A percentile compares a stretch with the other conserved stretches of the same genome.
These are phyloP conservation scores for Diglossa brunneiventris DNA, from an alignment of 2,113 vertebrate genomes.

Conservation along the genomic window DNA sequence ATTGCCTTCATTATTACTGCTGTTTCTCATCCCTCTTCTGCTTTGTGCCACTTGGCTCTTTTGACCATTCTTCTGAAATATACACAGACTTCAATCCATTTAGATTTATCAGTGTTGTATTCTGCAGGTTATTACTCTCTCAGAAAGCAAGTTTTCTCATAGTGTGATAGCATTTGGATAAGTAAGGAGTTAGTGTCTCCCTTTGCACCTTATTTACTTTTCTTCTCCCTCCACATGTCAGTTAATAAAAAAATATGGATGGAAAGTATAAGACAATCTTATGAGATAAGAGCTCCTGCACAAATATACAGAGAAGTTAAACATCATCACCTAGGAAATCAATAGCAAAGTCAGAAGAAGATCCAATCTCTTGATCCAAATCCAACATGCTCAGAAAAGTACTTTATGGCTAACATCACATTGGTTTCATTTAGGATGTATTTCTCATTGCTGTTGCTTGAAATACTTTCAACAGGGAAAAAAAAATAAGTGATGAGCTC, in stretches of 20 bases:
- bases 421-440: not conserved
- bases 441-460: not conserved
- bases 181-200: not conserved
- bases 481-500: not conserved
- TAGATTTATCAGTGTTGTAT: not conserved
- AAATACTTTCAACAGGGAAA: not conserved
- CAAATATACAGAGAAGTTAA: conserved; percentile 3
- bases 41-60: conserved; percentile 37
- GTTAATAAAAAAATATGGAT: conserved; percentile 21
- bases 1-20: conserved; percentile 49
- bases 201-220: not conserved
- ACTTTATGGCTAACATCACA: not conserved
- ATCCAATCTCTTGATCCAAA: conserved; percentile 5
- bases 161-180: not conserved
- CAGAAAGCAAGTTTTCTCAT: not conserved
- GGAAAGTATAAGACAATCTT: not conserved
- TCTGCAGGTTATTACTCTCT: conserved; percentile 14
- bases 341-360: not conserved
- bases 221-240: not conserved
- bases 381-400: not conserved
- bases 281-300: not conserved
- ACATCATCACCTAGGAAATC: not conserved
- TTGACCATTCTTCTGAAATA: conserved; percentile 48
- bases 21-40: conserved; percentile 15
- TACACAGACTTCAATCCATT: not conserved